A percentile compares a stretch with the other conserved stretches of the same genome.
These are phyloP conservation scores for Mimachlamys varia DNA, from an alignment of 2,888 invertebrate species.

Conservation along the genomic window DNA sequence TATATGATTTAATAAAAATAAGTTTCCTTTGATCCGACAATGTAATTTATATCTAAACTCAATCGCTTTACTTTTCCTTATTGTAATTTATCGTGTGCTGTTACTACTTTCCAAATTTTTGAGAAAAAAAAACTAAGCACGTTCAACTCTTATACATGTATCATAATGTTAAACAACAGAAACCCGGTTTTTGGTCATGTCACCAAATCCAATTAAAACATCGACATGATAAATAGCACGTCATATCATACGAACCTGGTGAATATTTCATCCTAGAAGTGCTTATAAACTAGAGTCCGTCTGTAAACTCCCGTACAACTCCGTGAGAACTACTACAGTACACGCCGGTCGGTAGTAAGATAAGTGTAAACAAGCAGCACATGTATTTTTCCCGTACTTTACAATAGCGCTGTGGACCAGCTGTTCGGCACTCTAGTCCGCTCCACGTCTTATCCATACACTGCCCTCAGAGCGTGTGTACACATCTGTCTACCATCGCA, in stretches of 20 bases:
- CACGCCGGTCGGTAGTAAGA: background rate
- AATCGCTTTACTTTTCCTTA: no score
- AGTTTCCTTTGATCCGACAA: no score
- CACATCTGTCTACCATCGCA: slow-evolving; percentile 20
- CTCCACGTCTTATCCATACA: background rate
- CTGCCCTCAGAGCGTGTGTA: background rate
- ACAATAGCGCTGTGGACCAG: background rate
- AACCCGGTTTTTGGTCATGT: no score
- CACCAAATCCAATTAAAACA: no score
- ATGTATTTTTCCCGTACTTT: slow-evolving; percentile 26
- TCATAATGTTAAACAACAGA: no score
- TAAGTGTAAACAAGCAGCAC: background rate
- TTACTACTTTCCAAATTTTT: no score
- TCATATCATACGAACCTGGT: background rate
- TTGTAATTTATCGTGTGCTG: no score
- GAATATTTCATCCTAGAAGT: background rate
- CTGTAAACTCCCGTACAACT: background rate
- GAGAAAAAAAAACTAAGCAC: no score
- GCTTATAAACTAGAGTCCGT: background rate
- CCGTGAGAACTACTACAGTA: background rate
- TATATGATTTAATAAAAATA: no score
- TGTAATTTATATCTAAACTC: no score
- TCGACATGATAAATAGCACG: no score
- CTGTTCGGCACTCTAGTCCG: background rate
- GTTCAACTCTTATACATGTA: no score